A percentile compares a stretch with the other conserved stretches of the same genome.
Conservation (phyloP, 2,797 vertebrate species). For the Sebastes flavidus region DNA sequence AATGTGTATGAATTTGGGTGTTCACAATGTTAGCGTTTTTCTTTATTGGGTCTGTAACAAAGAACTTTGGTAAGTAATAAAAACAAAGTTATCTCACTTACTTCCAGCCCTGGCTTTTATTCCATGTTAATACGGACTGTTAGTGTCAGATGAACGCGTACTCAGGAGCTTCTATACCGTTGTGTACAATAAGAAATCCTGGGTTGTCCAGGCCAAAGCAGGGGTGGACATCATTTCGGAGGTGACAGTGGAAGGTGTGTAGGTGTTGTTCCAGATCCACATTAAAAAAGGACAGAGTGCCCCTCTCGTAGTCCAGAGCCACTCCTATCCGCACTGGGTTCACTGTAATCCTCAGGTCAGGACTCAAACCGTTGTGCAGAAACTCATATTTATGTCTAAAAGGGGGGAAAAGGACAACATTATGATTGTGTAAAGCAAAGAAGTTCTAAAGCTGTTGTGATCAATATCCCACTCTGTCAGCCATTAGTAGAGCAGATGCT, state of each 20-base stretch:
- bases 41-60: background rate
- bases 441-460: constrained; percentile 7
- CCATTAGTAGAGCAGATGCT: constrained; percentile 19
- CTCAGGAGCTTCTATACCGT: constrained; percentile 78
- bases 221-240: constrained; percentile 87
- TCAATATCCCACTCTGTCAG: background rate
- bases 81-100: background rate
- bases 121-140: background rate
- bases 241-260: constrained; percentile 84
- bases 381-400: constrained; percentile 92
- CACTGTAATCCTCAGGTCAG: constrained; percentile 91
- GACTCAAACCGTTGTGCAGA: constrained; percentile 87
- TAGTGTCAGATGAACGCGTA: constrained; percentile 64
- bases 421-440: background rate
- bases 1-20: background rate
- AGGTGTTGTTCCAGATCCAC: constrained; percentile 88
- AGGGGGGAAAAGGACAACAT: background rate
- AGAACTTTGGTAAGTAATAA: constrained; percentile 5
- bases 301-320: constrained; percentile 87
- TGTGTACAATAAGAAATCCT: constrained; percentile 85
- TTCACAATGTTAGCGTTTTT: background rate
- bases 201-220: constrained; percentile 93
- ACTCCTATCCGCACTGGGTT: constrained; percentile 87
- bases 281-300: constrained; percentile 91
- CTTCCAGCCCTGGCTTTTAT: background rate